These are phyloP conservation scores for Mythimna impura DNA, from an alignment of 2,888 invertebrate genomes.

Conservation along the genomic window DNA sequence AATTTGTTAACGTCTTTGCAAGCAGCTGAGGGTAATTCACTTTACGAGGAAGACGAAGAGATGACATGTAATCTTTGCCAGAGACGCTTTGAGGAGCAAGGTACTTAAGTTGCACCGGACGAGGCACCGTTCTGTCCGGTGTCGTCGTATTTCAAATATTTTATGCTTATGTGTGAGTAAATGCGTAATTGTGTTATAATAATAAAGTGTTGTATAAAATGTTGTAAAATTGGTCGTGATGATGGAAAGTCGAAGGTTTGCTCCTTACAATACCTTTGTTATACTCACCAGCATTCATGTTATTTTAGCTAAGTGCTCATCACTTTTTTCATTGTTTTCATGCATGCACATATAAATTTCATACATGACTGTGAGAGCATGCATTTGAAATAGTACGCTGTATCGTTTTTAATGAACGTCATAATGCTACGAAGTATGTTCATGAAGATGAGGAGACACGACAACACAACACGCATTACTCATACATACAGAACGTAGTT, in stretches of 20 bases:
- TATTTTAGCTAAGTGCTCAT: conserved; percentile 70
- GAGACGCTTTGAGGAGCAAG: conserved; percentile 94
- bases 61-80: conserved; percentile 94
- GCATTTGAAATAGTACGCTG: conserved; percentile 74
- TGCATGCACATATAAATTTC: conserved; percentile 78
- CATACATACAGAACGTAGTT: conserved; percentile 87
- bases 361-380: conserved; percentile 71
- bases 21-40: conserved; percentile 92
- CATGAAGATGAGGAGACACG: conserved; percentile 81
- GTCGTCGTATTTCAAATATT: conserved; percentile 84
- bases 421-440: conserved; percentile 75
- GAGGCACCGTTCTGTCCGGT: conserved; percentile 82
- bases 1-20: conserved; percentile 91
- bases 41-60: conserved; percentile 92
- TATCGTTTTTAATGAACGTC: conserved; percentile 73
- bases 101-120: conserved; percentile 90
- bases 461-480: conserved; percentile 90
- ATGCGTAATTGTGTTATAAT: conserved; percentile 88
- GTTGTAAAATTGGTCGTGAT: conserved; percentile 71
- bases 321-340: conserved; percentile 74
- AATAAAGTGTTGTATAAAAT: conserved; percentile 71
- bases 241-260: conserved; percentile 73
- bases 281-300: conserved; percentile 72
- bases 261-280: conserved; percentile 65
- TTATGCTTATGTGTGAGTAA: conserved; percentile 90